Evolutionary conservation across 1,140 invertebrate genomes (phyloP), one percentile per base, ranked within the genome.

Genomic region (Popillia japonica): DNA sequence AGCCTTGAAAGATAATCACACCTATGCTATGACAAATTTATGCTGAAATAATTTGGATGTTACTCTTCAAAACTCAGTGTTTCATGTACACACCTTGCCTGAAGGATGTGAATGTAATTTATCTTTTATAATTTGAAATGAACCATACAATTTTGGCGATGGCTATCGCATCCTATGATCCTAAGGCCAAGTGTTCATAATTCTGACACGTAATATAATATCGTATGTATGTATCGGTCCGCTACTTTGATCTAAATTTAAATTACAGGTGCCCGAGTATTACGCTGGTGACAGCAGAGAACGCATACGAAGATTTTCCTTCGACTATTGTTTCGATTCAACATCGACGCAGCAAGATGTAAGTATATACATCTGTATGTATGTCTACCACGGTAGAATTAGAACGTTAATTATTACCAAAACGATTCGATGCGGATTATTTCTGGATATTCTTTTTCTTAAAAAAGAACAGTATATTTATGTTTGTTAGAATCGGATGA

Each of bases 301-400:
- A 84, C 89, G 92, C 23, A 88, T 90, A 6, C 90, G 91, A 41
- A 89, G 90, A 79, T 94, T 94, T 87, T 88, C 89, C 40, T 93
- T 93, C 82, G 92, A 94, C 84, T 92, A 92, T 80, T 93, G 92
- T 40, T 94, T 93, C 85, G 87, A 89, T 55, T 84, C 87, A 34
- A 86, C 90, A 80, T 90, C 90, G 23, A 89, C 89, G 77, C 94
- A 96, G 87, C 88, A 89, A 84, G 91, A 88, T 84, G 90, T 90
- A 86, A 64, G 82, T 80, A 79, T 20, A 2, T 40, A 11, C 3
- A 10, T 34, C 27, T 34, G n/a, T n/a, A n/a, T n/a, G n/a, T n/a
- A n/a, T 34, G 27, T 34, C 27, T 34, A 34, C 27, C 4, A 4
- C 10, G 22, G 61, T 20, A n/a, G 27, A 68, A 55, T 55, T 55